Evolutionary conservation across 2,888 invertebrate species (phyloP).

Genomic region (Thymelicus sylvestris): DNA sequence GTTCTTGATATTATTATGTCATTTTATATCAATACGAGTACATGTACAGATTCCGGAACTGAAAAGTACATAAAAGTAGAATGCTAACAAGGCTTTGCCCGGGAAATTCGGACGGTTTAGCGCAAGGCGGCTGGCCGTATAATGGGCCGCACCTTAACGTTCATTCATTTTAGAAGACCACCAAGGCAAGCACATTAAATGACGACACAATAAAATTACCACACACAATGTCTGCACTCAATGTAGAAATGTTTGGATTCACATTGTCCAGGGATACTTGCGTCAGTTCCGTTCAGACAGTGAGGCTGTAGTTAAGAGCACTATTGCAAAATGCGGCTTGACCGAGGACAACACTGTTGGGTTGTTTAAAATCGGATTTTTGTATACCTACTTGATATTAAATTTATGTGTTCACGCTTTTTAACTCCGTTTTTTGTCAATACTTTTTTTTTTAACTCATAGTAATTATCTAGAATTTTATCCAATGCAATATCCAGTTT

Average conservation of each 20-base stretch:
- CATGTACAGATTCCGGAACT: too few relatives aligned
- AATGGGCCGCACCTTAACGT: background rate
- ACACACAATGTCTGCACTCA: conserved; percentile 22
- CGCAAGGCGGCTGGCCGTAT: background rate
- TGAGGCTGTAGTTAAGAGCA: conserved; percentile 9
- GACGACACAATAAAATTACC: conserved; percentile 28
- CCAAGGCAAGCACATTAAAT: conserved; percentile 22
- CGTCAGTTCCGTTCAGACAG: conserved; percentile 13
- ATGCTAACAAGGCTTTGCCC: background rate
- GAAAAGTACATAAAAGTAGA: too few relatives aligned
- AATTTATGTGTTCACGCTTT: too few relatives aligned
- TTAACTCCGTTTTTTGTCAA: too few relatives aligned
- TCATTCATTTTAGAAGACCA: background rate
- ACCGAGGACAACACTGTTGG: background rate
- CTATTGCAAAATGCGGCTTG: background rate
- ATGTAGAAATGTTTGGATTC: conserved; percentile 11
- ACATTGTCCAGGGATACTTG: conserved; percentile 21
- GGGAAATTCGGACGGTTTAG: background rate
- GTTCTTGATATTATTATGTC: too few relatives aligned
- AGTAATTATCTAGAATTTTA: too few relatives aligned
- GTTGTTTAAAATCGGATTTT: background rate
- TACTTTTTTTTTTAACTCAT: too few relatives aligned
- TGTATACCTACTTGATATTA: too few relatives aligned
- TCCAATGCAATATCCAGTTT: too few relatives aligned
- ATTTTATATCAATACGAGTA: too few relatives aligned